Conservation (phyloP, 2,113 vertebrate genomes). For the Bostrychus sinensis region DNA sequence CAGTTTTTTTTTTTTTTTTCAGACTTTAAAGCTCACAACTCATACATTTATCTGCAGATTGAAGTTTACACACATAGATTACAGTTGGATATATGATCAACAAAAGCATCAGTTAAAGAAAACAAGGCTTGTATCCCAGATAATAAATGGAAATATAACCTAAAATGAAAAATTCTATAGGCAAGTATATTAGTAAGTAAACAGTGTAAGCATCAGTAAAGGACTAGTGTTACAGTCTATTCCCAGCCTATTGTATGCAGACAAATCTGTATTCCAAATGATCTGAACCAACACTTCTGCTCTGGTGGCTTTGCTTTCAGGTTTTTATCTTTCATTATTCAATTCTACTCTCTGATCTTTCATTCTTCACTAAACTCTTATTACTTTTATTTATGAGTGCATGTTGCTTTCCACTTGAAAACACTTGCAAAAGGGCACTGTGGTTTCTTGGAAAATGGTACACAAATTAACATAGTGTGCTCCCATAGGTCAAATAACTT, state of each 20-base stretch:
- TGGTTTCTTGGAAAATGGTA: neutral
- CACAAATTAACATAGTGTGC: slow-evolving; percentile 8
- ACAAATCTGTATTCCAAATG: neutral
- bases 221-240: neutral
- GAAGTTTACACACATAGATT: too few species aligned
- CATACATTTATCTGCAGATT: too few species aligned
- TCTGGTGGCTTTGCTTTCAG: neutral
- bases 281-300: neutral
- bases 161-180: too few species aligned
- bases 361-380: neutral
- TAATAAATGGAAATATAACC: too few species aligned
- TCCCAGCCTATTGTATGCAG: neutral
- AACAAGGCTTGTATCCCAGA: too few species aligned
- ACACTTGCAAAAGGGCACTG: slow-evolving; percentile 1
- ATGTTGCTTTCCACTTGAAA: slow-evolving; percentile 12
- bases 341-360: neutral
- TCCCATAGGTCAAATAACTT: neutral
- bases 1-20: too few species aligned
- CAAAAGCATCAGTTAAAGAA: too few species aligned
- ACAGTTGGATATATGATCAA: too few species aligned
- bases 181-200: too few species aligned
- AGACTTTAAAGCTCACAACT: too few species aligned
- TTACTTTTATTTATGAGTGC: neutral
- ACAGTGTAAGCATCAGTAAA: neutral
- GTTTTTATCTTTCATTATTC: slow-evolving; percentile 7